These are phyloP conservation scores for Ptilonorhynchus violaceus DNA, from an alignment of 2,113 vertebrate species.

Conservation along the genomic window DNA sequence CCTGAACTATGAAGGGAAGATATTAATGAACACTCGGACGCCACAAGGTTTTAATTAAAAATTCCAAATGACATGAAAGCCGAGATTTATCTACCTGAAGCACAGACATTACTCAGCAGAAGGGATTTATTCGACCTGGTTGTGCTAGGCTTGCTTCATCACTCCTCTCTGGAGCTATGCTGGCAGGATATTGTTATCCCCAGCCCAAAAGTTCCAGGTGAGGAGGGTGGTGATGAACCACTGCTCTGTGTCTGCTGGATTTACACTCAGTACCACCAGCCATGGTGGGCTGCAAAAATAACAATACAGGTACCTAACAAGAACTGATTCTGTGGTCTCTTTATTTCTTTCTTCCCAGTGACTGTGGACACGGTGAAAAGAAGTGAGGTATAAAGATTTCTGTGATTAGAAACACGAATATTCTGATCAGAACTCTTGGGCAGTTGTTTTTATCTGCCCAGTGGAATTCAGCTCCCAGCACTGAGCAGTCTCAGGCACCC, in stretches of 20 bases:
- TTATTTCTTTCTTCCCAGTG: neutral
- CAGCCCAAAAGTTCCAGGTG: neutral
- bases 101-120: neutral
- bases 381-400: neutral
- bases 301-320: neutral
- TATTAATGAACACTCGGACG: neutral
- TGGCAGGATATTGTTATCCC: neutral
- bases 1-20: neutral
- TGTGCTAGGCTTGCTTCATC: neutral
- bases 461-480: slow-evolving; percentile 1
- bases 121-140: neutral
- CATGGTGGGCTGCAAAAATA: neutral
- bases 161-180: neutral
- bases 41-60: slow-evolving; percentile 12
- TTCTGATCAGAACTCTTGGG: slow-evolving; percentile 5
- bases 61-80: neutral
- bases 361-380: neutral
- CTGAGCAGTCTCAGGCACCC: slow-evolving; percentile 12
- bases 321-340: neutral
- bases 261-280: neutral
- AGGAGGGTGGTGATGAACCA: neutral
- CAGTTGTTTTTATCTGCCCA: slow-evolving; percentile 20
- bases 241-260: neutral
- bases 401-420: slow-evolving; percentile 28
- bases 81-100: neutral